Percentiles rank a stretch among this genome's conserved stretches.
Evolutionary conservation across 2,888 invertebrate species (phyloP).

Genomic region (Ophion costatus): DNA sequence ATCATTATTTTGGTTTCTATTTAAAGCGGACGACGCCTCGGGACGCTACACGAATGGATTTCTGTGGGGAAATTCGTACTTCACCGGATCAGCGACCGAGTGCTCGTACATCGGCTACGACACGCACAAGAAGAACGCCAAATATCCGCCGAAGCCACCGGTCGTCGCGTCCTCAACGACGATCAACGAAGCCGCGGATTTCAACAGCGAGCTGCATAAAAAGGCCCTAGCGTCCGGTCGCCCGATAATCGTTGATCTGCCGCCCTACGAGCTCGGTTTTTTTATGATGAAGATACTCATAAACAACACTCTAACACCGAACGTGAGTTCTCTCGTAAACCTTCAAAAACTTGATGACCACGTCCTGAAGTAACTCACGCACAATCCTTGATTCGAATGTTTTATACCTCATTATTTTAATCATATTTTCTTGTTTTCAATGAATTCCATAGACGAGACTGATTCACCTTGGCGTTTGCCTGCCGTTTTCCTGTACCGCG

Average conservation of each 20-base stretch:
- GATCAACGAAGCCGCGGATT: slow-evolving; percentile 71
- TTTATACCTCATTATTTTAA: background rate
- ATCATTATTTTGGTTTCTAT: too few species aligned
- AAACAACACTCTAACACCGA: slow-evolving; percentile 74
- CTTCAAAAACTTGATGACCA: background rate
- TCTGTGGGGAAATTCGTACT: slow-evolving; percentile 83
- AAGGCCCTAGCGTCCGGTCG: slow-evolving; percentile 71
- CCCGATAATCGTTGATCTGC: slow-evolving; percentile 73
- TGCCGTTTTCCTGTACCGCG: slow-evolving; percentile 89
- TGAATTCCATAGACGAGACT: slow-evolving; percentile 86
- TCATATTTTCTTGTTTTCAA: background rate
- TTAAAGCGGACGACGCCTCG: slow-evolving; percentile 81
- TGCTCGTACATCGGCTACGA: slow-evolving; percentile 79
- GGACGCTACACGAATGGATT: slow-evolving; percentile 82
- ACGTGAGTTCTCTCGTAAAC: slow-evolving; percentile 67
- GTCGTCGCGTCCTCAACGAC: slow-evolving; percentile 41
- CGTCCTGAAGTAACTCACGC: background rate
- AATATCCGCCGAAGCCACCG: slow-evolving; percentile 46
- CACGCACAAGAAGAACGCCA: slow-evolving; percentile 65
- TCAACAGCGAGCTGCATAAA: slow-evolving; percentile 75
- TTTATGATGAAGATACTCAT: slow-evolving; percentile 79
- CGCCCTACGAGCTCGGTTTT: slow-evolving; percentile 81
- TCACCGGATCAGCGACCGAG: slow-evolving; percentile 81
- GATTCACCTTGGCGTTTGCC: slow-evolving; percentile 90
- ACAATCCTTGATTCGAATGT: background rate